These are phyloP conservation scores for Eubasilissa splendida DNA, from an alignment of 2,888 invertebrate genomes.

Conservation along the genomic window DNA sequence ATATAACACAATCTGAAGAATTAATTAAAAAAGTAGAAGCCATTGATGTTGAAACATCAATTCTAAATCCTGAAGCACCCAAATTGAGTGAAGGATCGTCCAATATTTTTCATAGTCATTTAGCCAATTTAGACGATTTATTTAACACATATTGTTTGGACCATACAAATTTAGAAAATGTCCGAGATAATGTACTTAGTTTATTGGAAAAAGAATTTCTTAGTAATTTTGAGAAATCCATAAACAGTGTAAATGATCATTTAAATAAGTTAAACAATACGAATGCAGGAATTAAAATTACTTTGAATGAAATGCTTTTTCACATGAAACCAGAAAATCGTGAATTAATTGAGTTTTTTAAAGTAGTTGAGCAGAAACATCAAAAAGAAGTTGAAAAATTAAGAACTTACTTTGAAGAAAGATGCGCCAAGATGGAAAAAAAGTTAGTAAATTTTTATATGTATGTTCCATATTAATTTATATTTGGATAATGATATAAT, in stretches of 20 bases:
- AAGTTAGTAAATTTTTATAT: conserved; percentile 71
- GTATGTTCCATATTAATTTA: conserved; percentile 1
- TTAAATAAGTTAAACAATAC: conserved; percentile 72
- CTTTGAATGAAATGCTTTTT: conserved; percentile 72
- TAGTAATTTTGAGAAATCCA: conserved; percentile 67
- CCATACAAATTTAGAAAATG: conserved; percentile 61
- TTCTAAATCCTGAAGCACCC: background rate
- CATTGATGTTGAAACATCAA: background rate
- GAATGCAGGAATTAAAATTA: conserved; percentile 68
- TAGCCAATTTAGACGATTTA: background rate
- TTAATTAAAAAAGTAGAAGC: background rate
- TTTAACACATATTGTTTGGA: conserved; percentile 2
- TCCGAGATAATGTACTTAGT: conserved; percentile 73
- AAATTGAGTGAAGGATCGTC: background rate
- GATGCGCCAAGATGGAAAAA: conserved; percentile 85
- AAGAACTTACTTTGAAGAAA: conserved; percentile 85
- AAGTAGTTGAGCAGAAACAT: conserved; percentile 78
- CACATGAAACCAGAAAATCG: conserved; percentile 74
- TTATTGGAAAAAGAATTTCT: conserved; percentile 72
- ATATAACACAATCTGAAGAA: conserved; percentile 56
- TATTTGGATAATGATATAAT: conserved; percentile 15
- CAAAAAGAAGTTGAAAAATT: conserved; percentile 85
- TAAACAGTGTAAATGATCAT: conserved; percentile 66
- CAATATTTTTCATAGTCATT: conserved; percentile 60
- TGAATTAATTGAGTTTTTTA: conserved; percentile 72